Base-by-base conservation (phyloP, 2,797 vertebrate genomes). In the Avahi laniger region DNA sequence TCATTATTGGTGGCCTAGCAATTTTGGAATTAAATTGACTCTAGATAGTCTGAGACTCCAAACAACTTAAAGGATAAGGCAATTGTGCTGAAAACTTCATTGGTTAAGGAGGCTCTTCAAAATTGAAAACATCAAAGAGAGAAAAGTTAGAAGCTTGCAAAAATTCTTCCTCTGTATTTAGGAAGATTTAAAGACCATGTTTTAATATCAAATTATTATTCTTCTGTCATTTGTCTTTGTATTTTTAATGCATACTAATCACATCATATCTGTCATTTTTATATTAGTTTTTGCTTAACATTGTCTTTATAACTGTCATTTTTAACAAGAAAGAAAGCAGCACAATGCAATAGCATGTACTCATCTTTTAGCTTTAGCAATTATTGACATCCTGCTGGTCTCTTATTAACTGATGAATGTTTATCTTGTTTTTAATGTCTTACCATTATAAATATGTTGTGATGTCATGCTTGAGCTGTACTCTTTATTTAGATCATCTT, bases 1-100 rank as follows among this genome's bases (percentile, higher is more conserved):
- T 14, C 4, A 73, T 26, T 41, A 28, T 63, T 12, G 54, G 20
- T 75, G 30, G 6, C 12, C 20, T 76, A 65, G 4, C 4, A 43
- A 72, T 67, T 96, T 89, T 92, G 70, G 43, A 91, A 88, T 79
- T 81, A 67, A 89, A 50, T 46, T 87, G 24, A 67, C 54, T 76
- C 1, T 59, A 73, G 79, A 85, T 59, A 89, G 89, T 89, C 33
- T 59, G 35, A 89, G 38, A 4, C 30, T 30, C 22, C 13, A 72
- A 81, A 76, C 17, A 54, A 95, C 2, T 57, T 52, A 35, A 81
- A 63, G 15, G 14, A 70, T 82, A 52, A 89, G 38, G 1, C 4
- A 65, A 57, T 41, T 85, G 8, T 73, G 33, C 35, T 84, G 18
- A 73, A 76, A 72, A 83, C 14, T 14, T 70, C 33, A 41, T 35